Conservation (phyloP, 2,888 invertebrate species). For the Criorhina ranunculi region DNA sequence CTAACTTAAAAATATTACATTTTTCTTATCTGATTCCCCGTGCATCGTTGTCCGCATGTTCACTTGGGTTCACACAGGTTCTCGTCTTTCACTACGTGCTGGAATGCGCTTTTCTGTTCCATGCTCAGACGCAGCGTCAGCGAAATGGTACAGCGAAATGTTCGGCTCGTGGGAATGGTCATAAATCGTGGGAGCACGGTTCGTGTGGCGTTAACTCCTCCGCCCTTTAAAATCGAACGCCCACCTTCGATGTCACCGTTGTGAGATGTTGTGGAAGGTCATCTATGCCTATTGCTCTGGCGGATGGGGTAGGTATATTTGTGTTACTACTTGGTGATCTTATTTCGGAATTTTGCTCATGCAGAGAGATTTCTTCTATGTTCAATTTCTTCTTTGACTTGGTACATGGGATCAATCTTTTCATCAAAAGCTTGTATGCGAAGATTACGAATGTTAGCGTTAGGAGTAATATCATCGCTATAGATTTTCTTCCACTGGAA, state of each 20-base stretch:
- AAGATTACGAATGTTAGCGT: neutral
- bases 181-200: no score
- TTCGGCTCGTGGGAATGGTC: no score
- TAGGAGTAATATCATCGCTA: constrained; percentile 19
- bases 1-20: no score
- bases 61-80: no score
- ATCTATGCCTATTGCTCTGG: constrained; percentile 28
- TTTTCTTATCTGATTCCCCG: no score
- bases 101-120: no score
- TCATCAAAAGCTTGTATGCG: constrained; percentile 8
- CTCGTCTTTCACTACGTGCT: no score
- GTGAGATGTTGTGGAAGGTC: constrained; percentile 27
- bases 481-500: constrained; percentile 26
- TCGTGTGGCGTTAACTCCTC: constrained; percentile 41
- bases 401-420: constrained; percentile 12
- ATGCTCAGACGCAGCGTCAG: no score
- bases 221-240: constrained; percentile 36
- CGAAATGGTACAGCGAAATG: no score
- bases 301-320: constrained; percentile 14
- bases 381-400: neutral
- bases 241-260: constrained; percentile 22
- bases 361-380: constrained; percentile 15
- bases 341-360: neutral
- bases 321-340: constrained; percentile 5
- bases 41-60: no score